These are phyloP conservation scores for Caenorhabditis sulstoni DNA, from an alignment of 2,888 invertebrate genomes.

Conservation along the genomic window DNA sequence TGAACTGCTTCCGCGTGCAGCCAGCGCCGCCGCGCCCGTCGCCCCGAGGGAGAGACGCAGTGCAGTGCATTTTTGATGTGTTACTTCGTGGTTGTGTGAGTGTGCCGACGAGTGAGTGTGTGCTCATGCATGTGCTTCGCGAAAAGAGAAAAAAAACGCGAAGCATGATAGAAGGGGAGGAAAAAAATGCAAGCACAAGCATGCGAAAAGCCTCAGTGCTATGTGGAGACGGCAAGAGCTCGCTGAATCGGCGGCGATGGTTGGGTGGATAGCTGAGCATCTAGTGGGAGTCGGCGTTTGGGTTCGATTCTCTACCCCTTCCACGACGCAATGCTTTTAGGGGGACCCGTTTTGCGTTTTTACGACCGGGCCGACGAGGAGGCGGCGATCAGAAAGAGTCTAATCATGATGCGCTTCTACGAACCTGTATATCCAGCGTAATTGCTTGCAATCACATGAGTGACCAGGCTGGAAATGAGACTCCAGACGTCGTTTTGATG, in stretches of 20 bases:
- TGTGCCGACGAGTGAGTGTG: background rate
- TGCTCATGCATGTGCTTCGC: slow-evolving; percentile 3
- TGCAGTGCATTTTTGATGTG: slow-evolving; percentile 8
- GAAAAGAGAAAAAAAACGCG: slow-evolving; percentile 8
- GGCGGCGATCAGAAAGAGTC: background rate
- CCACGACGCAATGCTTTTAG: slow-evolving; percentile 42
- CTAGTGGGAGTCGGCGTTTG: slow-evolving; percentile 50
- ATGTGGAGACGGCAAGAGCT: slow-evolving; percentile 7
- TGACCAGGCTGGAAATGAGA: slow-evolving; percentile 22
- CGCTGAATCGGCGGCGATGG: slow-evolving; percentile 43
- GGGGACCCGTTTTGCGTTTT: background rate
- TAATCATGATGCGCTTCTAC: background rate
- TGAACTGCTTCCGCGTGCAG: background rate
- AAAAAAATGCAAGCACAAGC: slow-evolving; percentile 20
- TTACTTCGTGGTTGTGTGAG: slow-evolving; percentile 33
- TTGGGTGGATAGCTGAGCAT: slow-evolving; percentile 48
- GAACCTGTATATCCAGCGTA: slow-evolving; percentile 46
- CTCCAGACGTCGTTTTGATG: slow-evolving; percentile 15
- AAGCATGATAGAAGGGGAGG: slow-evolving; percentile 6
- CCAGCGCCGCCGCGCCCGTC: background rate
- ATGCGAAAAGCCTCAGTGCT: slow-evolving; percentile 19
- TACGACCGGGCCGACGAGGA: background rate
- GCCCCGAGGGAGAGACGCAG: background rate
- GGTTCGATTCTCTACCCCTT: slow-evolving; percentile 56
- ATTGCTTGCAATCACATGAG: slow-evolving; percentile 55